Conservation (phyloP, 2,888 invertebrate genomes). For the Lobophora halterata region DNA sequence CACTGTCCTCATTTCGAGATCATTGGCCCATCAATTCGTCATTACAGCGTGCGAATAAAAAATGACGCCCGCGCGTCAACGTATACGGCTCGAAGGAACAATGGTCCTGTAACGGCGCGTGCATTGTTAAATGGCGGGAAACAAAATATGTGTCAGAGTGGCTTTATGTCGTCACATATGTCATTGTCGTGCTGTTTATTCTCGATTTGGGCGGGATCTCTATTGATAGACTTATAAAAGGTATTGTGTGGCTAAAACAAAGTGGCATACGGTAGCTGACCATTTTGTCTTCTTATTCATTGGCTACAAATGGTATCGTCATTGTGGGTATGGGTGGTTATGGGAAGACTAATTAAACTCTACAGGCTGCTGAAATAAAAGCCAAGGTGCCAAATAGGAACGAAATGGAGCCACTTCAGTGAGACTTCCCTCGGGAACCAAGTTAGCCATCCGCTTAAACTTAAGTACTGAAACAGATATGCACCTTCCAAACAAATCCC, state of each 20-base stretch:
- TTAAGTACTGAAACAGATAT: constrained; percentile 1
- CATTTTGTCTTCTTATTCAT: constrained; percentile 5
- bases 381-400: neutral
- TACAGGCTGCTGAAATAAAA: too few species aligned
- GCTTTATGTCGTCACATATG: constrained; percentile 39
- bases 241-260: constrained; percentile 25
- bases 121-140: constrained; percentile 50
- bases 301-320: constrained; percentile 4
- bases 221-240: constrained; percentile 31
- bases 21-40: constrained; percentile 72
- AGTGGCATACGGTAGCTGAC: constrained; percentile 11
- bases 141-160: constrained; percentile 43
- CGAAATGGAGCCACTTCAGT: constrained; percentile 1
- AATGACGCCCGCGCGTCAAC: constrained; percentile 62
- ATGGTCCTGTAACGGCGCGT: constrained; percentile 65
- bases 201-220: constrained; percentile 43
- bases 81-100: constrained; percentile 65
- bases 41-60: constrained; percentile 69
- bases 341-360: neutral
- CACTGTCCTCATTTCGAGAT: constrained; percentile 59
- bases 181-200: constrained; percentile 44
- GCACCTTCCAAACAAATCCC: too few species aligned
- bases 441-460: constrained; percentile 5
- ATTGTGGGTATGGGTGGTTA: too few species aligned
- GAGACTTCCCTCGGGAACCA: neutral